These are phyloP conservation scores for Hippocampus zosterae DNA, from an alignment of 2,113 vertebrate genomes.

Conservation along the genomic window DNA sequence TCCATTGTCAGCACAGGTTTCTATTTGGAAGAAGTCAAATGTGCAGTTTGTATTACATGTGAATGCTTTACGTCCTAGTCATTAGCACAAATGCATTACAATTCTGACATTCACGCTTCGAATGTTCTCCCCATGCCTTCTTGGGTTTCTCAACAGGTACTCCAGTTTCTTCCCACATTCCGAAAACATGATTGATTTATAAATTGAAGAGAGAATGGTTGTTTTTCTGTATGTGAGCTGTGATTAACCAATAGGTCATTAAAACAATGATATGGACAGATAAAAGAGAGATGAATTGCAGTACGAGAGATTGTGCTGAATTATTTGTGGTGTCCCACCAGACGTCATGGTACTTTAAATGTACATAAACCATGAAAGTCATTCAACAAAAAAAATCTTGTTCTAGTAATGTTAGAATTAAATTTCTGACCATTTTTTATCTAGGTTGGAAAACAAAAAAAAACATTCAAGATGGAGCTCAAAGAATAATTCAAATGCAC, in stretches of 20 bases:
- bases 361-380: too few species aligned
- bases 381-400: too few species aligned
- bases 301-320: background rate
- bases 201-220: too few species aligned
- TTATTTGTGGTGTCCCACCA: background rate
- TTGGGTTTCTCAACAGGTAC: background rate
- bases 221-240: background rate
- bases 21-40: slow-evolving; percentile 21
- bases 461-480: too few species aligned
- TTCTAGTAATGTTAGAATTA: too few species aligned
- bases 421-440: too few species aligned
- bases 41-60: background rate
- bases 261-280: too few species aligned
- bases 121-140: background rate
- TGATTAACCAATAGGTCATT: background rate
- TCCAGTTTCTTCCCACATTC: background rate
- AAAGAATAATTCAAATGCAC: too few species aligned
- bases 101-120: background rate
- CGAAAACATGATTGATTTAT: background rate
- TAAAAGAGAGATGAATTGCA: too few species aligned
- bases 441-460: too few species aligned
- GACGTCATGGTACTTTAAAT: background rate
- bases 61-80: background rate
- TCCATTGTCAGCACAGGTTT: slow-evolving; percentile 50
- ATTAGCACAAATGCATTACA: background rate